phyloP scores from a whole-genome alignment of 2,888 invertebrate species.

The Tenthredo livida region DNA sequence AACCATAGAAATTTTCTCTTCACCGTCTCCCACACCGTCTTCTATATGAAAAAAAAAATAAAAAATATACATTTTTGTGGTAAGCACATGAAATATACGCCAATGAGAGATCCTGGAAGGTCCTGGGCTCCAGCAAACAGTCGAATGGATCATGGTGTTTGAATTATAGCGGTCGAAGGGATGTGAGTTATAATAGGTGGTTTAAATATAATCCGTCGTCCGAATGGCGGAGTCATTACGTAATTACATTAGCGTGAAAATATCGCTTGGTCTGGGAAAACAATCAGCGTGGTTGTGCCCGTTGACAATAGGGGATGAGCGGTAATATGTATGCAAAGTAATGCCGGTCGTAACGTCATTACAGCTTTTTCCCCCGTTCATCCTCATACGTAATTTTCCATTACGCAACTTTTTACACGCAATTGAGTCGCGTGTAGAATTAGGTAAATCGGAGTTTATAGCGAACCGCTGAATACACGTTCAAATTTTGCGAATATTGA shows the following conservation, averaged over 20 bases:
- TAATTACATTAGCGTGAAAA: constrained; percentile 21
- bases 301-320: constrained; percentile 21
- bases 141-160: background rate
- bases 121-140: background rate
- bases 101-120: background rate
- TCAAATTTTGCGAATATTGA: background rate
- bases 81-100: background rate
- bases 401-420: constrained; percentile 25
- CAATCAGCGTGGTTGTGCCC: constrained; percentile 12
- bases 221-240: background rate
- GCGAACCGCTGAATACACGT: background rate
- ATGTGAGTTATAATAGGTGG: background rate
- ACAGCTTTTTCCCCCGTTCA: background rate
- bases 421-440: background rate
- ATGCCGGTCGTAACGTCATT: background rate
- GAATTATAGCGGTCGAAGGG: background rate
- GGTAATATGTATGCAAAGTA: constrained; percentile 32
- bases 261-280: constrained; percentile 25
- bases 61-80: too few relatives aligned
- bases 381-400: background rate
- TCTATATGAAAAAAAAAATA: background rate
- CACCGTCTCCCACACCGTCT: background rate
- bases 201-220: background rate
- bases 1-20: background rate
- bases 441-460: background rate